Evolutionary conservation across 2,888 invertebrate species (phyloP).

Genomic region (Meiosimyza platycephala): DNA sequence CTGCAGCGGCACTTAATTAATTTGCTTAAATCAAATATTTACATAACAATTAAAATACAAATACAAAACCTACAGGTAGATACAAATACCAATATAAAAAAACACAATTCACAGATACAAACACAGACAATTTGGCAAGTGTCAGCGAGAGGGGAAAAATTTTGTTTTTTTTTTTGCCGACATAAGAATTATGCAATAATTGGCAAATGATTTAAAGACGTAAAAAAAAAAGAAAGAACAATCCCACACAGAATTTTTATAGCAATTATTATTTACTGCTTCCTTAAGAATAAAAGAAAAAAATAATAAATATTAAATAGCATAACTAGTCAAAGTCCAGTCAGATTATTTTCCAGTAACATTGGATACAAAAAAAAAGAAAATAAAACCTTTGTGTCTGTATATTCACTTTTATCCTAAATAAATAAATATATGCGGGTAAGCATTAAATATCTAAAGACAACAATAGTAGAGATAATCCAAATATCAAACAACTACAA

Average conservation of each 20-base stretch:
- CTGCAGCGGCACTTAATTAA: neutral
- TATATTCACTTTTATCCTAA: neutral
- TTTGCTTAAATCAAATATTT: neutral
- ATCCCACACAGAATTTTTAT: too few relatives aligned
- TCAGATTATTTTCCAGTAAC: neutral
- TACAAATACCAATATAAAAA: neutral
- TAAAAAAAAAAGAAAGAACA: neutral
- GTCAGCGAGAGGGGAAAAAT: too few relatives aligned
- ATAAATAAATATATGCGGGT: neutral
- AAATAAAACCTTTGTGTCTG: neutral
- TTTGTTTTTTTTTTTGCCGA: too few relatives aligned
- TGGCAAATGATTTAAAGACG: neutral
- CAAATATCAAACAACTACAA: too few relatives aligned
- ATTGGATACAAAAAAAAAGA: too few relatives aligned
- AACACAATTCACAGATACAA: neutral
- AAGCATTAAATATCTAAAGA: conserved; percentile 20
- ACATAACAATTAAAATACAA: neutral
- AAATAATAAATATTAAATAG: too few relatives aligned
- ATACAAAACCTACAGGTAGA: neutral
- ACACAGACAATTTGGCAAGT: neutral
- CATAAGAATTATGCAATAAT: conserved; percentile 12
- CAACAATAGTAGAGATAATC: conserved; percentile 3
- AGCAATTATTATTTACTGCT: too few relatives aligned
- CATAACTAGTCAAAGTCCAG: conserved; percentile 1
- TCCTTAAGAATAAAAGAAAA: too few relatives aligned